Conservation (phyloP, 2,113 vertebrate genomes). For the Stegostoma tigrinum region DNA sequence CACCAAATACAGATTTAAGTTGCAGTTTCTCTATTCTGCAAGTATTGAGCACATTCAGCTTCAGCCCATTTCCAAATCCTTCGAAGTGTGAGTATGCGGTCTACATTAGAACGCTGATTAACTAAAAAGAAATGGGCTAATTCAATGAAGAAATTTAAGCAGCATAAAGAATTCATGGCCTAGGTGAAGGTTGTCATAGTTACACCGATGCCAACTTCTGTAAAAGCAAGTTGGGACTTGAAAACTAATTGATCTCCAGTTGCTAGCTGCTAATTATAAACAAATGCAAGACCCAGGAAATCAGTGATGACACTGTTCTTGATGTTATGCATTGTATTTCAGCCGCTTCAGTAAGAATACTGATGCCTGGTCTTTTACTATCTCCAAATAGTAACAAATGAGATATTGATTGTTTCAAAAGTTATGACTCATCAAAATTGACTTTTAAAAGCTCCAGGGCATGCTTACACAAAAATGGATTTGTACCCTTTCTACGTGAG, state of each 20-base stretch:
- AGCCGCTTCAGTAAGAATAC: not conserved
- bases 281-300: not conserved
- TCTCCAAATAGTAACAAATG: slow-evolving; percentile 9
- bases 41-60: not conserved
- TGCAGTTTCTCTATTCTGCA: not conserved
- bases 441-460: slow-evolving; percentile 3
- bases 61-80: not conserved
- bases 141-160: not conserved
- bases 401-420: not conserved
- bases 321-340: not conserved
- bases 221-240: not conserved
- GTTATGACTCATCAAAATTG: slow-evolving; percentile 12
- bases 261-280: not conserved
- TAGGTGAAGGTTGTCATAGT: not conserved
- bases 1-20: not conserved
- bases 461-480: not conserved
- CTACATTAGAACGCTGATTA: not conserved
- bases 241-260: not conserved
- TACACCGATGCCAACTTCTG: not conserved
- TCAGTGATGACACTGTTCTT: not conserved
- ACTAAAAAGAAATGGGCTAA: not conserved
- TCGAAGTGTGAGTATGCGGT: not conserved
- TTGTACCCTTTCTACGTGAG: not conserved
- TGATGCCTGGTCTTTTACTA: not conserved
- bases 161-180: not conserved